Base-by-base conservation (phyloP, 2,113 vertebrate genomes). In the Castor canadensis region DNA sequence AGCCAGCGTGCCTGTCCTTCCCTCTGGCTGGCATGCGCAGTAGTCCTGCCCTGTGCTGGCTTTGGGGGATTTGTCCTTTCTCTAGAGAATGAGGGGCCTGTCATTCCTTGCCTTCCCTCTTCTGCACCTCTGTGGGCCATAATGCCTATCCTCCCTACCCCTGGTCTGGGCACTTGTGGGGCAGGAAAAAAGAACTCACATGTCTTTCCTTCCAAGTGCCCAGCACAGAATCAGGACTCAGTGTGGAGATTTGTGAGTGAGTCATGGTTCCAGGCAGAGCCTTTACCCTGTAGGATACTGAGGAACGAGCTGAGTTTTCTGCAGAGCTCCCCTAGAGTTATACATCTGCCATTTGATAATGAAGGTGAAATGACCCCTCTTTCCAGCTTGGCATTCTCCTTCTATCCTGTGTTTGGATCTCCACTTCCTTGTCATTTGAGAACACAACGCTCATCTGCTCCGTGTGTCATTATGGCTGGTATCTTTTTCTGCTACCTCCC, bases 381-480 rank as follows among this genome's bases (percentile, higher is more conserved):
- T 58, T 26, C 62, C 47, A 16, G 22, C 24, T 10, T 84, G 67
- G 69, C 11, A 3, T 15, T 79, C 62, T 62, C 22, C 16, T 49
- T 43, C 45, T 15, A 35, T 7, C 43, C 47, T 0, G 0, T n/a
- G 22, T 71, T 40, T 40, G 12, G 16, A 4, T 20, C 69, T 28
- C 69, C 5, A 9, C 45, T 91, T 56, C 26, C 47, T 38, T 15
- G 1, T 40, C 6, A 11, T 12, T 6, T 9, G 15, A 49, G 43
- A 38, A 26, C 30, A 15, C 1, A 40, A 56, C 28, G 43, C 1
- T 30, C 20, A 0, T 11, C 43, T 83, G 64, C 30, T 19, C 49
- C 1, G 0, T 1, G 20, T 17, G 56, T 40, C 24, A 0, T 16
- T 0, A 11, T n/a, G 16, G 35, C 71, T 58, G 9, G 64, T 9